These are phyloP conservation scores for Phocoena sinus DNA, from an alignment of 2,113 vertebrate genomes.

Conservation along the genomic window DNA sequence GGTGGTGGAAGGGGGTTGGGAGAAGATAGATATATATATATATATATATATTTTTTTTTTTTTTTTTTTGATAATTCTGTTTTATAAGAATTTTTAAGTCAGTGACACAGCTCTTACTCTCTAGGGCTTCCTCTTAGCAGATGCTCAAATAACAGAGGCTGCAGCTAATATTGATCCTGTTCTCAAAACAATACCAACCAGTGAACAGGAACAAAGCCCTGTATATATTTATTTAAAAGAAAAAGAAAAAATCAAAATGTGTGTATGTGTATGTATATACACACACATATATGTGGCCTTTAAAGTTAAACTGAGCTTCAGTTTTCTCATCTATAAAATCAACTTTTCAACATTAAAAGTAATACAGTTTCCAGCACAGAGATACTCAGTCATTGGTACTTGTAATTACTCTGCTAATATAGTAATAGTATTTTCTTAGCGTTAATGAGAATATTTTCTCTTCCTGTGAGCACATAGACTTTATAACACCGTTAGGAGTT, in stretches of 20 bases:
- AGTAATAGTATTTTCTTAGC: neutral
- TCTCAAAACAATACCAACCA: neutral
- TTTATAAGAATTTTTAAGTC: neutral
- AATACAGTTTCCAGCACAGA: neutral
- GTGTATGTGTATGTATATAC: neutral
- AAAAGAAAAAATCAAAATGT: too few relatives aligned
- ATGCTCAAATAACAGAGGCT: neutral
- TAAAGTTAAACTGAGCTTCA: neutral
- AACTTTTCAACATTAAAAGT: neutral
- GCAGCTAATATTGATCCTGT: neutral
- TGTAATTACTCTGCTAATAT: neutral
- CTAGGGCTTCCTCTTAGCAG: neutral
- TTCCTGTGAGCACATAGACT: neutral
- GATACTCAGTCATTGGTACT: neutral
- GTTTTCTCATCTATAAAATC: neutral
- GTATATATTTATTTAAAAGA: too few relatives aligned
- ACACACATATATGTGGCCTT: neutral
- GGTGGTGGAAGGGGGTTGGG: too few relatives aligned
- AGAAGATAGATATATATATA: neutral
- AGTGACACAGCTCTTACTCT: neutral
- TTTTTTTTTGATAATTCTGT: neutral
- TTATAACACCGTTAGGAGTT: neutral
- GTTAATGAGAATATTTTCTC: neutral
- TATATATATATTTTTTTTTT: too few relatives aligned
- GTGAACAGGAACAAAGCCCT: neutral